Percentiles rank a stretch among this genome's conserved stretches.
phyloP scores from a whole-genome alignment of 1,140 invertebrate species.

The Solenopsis invicta region DNA sequence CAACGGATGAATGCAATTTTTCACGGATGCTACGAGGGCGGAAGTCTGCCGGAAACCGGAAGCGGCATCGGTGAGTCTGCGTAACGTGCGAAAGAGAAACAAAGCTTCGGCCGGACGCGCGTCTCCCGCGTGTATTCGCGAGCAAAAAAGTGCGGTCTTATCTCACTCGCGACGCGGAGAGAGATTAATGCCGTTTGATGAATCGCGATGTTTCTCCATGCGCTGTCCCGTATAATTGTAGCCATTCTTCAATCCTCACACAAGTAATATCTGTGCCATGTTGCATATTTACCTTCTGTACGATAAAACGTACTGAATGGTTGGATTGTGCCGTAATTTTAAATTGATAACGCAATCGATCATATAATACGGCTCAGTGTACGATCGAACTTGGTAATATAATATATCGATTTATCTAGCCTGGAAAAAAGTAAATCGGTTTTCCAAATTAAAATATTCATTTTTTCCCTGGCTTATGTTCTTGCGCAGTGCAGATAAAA shows the following conservation, averaged over 20 bases:
- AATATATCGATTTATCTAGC: constrained; percentile 6
- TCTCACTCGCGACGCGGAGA: constrained; percentile 45
- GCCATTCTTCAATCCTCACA: constrained; percentile 41
- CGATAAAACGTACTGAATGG: not conserved
- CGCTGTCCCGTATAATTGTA: constrained; percentile 58
- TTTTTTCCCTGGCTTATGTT: not conserved
- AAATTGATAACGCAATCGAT: constrained; percentile 21
- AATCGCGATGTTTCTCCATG: constrained; percentile 44
- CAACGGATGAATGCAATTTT: constrained; percentile 78
- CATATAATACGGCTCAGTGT: not conserved
- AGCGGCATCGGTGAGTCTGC: constrained; percentile 68
- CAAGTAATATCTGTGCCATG: constrained; percentile 11
- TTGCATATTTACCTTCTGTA: not conserved
- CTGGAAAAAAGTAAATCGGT: not conserved
- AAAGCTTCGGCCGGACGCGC: constrained; percentile 41
- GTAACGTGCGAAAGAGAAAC: constrained; percentile 65
- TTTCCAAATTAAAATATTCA: constrained; percentile 12
- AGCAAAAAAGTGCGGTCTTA: constrained; percentile 51
- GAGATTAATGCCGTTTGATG: constrained; percentile 65
- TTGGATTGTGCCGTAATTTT: constrained; percentile 7
- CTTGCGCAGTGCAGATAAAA: not conserved
- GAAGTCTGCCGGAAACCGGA: constrained; percentile 77
- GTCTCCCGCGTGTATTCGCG: constrained; percentile 37
- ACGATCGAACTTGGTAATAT: not conserved
- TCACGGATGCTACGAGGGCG: constrained; percentile 73